Base-by-base conservation (phyloP, 2,888 invertebrate species). In the Cataglyphis cursor region DNA sequence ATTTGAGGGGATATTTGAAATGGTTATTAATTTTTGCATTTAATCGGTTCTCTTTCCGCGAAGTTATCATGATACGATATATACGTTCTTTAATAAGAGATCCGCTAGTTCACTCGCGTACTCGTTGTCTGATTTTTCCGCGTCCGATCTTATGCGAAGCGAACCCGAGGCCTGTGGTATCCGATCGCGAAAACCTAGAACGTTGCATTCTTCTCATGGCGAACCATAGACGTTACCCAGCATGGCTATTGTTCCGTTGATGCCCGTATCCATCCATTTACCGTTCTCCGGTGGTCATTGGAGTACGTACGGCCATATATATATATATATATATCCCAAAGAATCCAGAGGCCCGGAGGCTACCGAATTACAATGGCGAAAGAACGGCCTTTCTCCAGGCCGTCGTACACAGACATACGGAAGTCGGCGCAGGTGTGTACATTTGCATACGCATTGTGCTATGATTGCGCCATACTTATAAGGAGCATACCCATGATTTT, bases 351-450 rank as follows among this genome's bases (percentile, higher is more conserved):
- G 87, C 78, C 89, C 81, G 74, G 65, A 82, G 89, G 88, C 89
- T 86, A 84, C 84, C 85, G 87, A 86, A 89, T 89, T 84, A 89
- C 89, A 89, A 87, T 86, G 82, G 61, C 72, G 81, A 86, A 85
- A 86, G 85, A 87, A 57, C 82, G 44, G 83, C 81, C 84, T 86
- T 87, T 87, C 87, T 81, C 82, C 62, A n/a, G 31, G 21, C 57
- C 21, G 73, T 44, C 38, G 12, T 54, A 24, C 28, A 72, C 38
- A 68, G 41, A 62, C 64, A 82, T 76, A 41, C 68, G 80, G 78
- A 85, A 82, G 70, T 74, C 70, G 64, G 54, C 85, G 82, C 81
- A 86, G 74, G 88, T 75, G 64, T 73, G 81, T 54, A 28, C 74
- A 81, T 80, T 80, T 70, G 44, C 78, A 80, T 70, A 35, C 35